phyloP scores from a whole-genome alignment of 2,888 invertebrate species.

The Pteria penguin region DNA sequence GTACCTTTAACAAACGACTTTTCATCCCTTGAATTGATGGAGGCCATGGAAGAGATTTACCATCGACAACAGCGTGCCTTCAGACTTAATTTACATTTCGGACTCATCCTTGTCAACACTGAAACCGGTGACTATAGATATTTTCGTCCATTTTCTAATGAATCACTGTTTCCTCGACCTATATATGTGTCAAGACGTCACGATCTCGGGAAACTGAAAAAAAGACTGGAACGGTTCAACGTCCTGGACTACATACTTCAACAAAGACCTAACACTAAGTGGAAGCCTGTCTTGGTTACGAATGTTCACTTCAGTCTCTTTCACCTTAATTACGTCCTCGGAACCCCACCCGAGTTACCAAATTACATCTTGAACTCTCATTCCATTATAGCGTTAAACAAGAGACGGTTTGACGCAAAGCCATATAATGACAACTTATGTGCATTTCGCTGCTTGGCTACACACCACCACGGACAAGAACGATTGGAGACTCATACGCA shows the following conservation, averaged over 20 bases:
- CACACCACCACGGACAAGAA: not conserved
- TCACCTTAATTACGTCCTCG: not conserved
- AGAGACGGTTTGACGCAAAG: not conserved
- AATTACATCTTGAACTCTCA: constrained; percentile 8
- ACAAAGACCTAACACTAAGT: constrained; percentile 45
- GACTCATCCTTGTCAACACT: constrained; percentile 14
- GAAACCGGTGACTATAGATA: constrained; percentile 49
- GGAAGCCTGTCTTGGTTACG: constrained; percentile 48
- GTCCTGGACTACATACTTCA: constrained; percentile 34
- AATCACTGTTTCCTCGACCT: constrained; percentile 40
- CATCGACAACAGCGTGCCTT: constrained; percentile 36
- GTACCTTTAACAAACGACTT: constrained; percentile 14
- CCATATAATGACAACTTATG: constrained; percentile 34
- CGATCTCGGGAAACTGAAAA: constrained; percentile 28
- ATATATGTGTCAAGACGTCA: constrained; percentile 40
- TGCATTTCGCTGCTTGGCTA: constrained; percentile 18
- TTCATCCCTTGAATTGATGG: not conserved
- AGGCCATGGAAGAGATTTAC: not conserved
- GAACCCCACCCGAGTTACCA: not conserved
- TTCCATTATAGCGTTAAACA: constrained; percentile 18
- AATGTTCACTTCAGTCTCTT: constrained; percentile 38
- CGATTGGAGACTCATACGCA: constrained; percentile 1
- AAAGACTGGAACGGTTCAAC: constrained; percentile 28
- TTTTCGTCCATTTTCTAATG: constrained; percentile 45
- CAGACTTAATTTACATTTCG: constrained; percentile 34